phyloP scores from a whole-genome alignment of 1,140 invertebrate genomes.

The Plectus sambesii region DNA sequence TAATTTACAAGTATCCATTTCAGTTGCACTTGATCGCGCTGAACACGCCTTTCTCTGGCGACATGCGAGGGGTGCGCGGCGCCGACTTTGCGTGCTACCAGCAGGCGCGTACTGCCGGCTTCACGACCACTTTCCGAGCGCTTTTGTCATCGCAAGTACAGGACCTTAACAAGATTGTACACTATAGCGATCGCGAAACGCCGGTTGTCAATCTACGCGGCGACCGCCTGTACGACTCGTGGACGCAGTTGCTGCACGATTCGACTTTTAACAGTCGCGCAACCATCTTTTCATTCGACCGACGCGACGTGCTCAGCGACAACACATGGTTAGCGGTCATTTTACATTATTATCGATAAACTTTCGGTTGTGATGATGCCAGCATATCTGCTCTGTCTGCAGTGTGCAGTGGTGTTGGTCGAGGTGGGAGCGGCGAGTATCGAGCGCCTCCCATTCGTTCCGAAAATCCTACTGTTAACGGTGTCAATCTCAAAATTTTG shows the following conservation, averaged over 20 bases:
- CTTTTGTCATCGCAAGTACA: slow-evolving; percentile 66
- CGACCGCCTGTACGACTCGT: slow-evolving; percentile 82
- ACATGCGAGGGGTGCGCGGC: slow-evolving; percentile 76
- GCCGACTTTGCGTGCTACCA: slow-evolving; percentile 86
- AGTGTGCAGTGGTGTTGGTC: no score
- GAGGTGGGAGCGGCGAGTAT: no score
- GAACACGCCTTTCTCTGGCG: slow-evolving; percentile 75
- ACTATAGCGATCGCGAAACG: slow-evolving; percentile 66
- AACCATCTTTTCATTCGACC: slow-evolving; percentile 82
- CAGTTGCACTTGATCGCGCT: slow-evolving; percentile 63
- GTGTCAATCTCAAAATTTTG: not conserved
- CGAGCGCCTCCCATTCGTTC: not conserved
- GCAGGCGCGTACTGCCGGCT: slow-evolving; percentile 63
- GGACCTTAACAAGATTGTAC: slow-evolving; percentile 75
- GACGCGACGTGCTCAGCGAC: slow-evolving; percentile 77
- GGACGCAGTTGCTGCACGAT: slow-evolving; percentile 77
- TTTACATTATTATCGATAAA: no score
- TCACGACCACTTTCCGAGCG: slow-evolving; percentile 77
- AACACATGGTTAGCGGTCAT: slow-evolving; percentile 70
- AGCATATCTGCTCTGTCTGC: no score
- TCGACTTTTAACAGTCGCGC: slow-evolving; percentile 49
- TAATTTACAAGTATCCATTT: no score
- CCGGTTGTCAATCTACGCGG: slow-evolving; percentile 74
- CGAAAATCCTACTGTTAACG: not conserved
- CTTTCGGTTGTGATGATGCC: no score